Base-by-base conservation (phyloP, 2,113 vertebrate genomes). In the Callithrix jacchus region DNA sequence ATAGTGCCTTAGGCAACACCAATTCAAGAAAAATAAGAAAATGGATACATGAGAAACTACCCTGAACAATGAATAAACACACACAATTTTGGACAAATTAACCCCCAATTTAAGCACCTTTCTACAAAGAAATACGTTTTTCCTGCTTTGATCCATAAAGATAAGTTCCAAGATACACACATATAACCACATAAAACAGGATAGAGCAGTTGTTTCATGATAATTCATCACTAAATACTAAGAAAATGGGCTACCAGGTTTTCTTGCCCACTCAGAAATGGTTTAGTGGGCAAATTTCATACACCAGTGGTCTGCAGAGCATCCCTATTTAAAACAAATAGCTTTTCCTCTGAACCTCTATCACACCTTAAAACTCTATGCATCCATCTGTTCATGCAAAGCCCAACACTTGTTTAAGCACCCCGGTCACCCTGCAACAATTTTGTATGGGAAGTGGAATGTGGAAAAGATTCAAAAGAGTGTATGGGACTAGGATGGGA, bases 221-320 rank as follows among this genome's bases (percentile, higher is more conserved):
- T 66, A 56, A 74, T 64, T 96, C 49, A 80, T 25, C 83, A 93
- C n/a, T 94, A 89, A 82, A 68, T 83, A 25, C 32, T 91, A 73
- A 93, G 27, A 86, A 96, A 93, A 91, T 25, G 12, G n/a, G 14
- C 45, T 88, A 32, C 42, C 37, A 87, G 25, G 56, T 30, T 56
- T 92, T 95, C 18, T n/a, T 85, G 40, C 16, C 25, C 30, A 76
- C 56, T 95, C 42, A 87, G n/a, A 96, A 92, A 68, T 7, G 74
- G 17, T 74, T 27, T 66, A 42, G 61, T 79, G 17, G 54, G n/a
- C 52, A 83, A 82, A 49, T 0, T 49, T 10, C 30, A 58, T 27
- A 79, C 25, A 64, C 23, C 77, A 68, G 42, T 32, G 16, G 20
- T 71, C 20, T 12, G 8, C n/a, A 49, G 5, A 89, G 47, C n/a